These are phyloP conservation scores for Lycia hirtaria DNA, from an alignment of 2,888 invertebrate genomes.

Conservation along the genomic window DNA sequence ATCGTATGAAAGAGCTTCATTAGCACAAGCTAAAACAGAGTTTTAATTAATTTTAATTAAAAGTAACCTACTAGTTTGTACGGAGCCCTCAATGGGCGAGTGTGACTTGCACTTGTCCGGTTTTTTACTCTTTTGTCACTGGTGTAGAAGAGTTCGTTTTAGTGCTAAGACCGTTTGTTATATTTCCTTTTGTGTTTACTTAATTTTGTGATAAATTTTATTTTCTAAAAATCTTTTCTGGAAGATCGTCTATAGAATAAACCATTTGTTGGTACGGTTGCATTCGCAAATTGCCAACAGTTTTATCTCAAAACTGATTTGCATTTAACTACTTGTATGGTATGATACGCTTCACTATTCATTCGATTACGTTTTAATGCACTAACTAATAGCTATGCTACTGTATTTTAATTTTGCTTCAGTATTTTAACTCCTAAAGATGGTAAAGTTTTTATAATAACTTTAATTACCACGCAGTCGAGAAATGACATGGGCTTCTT, in stretches of 20 bases:
- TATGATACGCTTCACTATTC: slow-evolving; percentile 17
- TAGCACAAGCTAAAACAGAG: too few species aligned
- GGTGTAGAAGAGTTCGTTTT: too few species aligned
- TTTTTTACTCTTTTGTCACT: too few species aligned
- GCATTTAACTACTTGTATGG: slow-evolving; percentile 15
- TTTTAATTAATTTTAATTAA: too few species aligned
- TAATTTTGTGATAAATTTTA: neutral
- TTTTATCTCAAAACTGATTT: slow-evolving; percentile 26
- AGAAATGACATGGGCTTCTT: slow-evolving; percentile 14
- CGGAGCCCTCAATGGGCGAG: too few species aligned
- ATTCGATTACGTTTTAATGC: slow-evolving; percentile 14
- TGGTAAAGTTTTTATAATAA: slow-evolving; percentile 8
- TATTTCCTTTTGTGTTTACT: too few species aligned
- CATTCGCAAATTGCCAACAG: slow-evolving; percentile 20
- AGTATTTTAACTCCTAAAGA: neutral
- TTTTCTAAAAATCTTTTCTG: neutral
- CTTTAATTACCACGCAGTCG: slow-evolving; percentile 12
- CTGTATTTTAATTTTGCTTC: slow-evolving; percentile 1
- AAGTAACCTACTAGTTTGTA: too few species aligned
- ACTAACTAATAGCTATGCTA: neutral
- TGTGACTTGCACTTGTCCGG: too few species aligned
- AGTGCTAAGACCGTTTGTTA: too few species aligned
- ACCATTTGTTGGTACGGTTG: neutral
- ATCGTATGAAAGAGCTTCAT: too few species aligned
- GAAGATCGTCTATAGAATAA: neutral